Evolutionary conservation across 2,888 invertebrate genomes (phyloP).

Genomic region (Dolomedes plantarius): DNA sequence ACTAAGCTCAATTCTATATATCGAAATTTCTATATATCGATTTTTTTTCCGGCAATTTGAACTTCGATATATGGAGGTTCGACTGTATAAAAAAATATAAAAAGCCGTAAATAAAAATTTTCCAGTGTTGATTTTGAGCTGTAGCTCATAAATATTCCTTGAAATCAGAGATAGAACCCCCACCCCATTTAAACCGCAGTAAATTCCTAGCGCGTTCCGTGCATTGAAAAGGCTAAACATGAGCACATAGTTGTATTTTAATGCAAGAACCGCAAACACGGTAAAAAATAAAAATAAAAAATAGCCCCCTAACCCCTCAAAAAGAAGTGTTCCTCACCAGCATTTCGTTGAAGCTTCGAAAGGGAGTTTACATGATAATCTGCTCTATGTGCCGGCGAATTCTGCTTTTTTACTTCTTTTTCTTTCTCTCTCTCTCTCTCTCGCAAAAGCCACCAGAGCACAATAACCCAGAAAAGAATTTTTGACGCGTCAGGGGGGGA

Average conservation of each 20-base stretch:
- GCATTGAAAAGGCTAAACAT: neutral
- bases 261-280: neutral
- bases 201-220: neutral
- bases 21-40: no score
- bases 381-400: neutral
- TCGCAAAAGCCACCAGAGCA: neutral
- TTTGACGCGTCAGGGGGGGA: neutral
- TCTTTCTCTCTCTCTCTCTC: neutral
- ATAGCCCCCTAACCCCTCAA: neutral
- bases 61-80: no score
- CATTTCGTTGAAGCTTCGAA: neutral
- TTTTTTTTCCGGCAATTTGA: no score
- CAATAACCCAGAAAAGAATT: slow-evolving; percentile 14
- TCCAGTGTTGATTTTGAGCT: no score
- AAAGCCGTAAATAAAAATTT: no score
- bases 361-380: neutral
- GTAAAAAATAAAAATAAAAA: no score
- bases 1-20: no score
- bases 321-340: neutral
- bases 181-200: neutral
- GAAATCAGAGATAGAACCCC: no score
- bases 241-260: neutral
- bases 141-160: no score
- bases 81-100: no score
- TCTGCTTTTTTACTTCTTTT: neutral